Percentiles rank a stretch among this genome's conserved stretches.
Evolutionary conservation across 2,113 vertebrate species (phyloP).

Genomic region (Aegithalos caudatus): DNA sequence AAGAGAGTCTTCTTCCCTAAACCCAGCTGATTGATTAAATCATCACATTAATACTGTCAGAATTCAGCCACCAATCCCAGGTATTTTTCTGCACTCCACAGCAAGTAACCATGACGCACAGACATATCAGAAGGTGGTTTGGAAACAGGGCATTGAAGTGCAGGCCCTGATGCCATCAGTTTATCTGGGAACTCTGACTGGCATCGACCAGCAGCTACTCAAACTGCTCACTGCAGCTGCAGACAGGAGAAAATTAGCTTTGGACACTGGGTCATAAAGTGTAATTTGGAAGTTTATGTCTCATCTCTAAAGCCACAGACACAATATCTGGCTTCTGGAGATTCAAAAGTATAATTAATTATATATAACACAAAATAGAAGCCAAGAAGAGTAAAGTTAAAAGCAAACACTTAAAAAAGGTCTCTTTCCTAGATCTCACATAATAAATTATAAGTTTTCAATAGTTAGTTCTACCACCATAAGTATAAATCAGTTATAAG

Average conservation of each 20-base stretch:
- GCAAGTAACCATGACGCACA: not conserved
- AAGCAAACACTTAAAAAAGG: not conserved
- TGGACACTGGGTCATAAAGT: not conserved
- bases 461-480: not conserved
- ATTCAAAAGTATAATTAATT: not conserved
- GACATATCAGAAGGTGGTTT: not conserved
- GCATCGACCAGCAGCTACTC: not conserved
- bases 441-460: not conserved
- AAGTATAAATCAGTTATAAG: not conserved
- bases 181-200: not conserved
- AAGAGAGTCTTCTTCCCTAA: not conserved
- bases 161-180: not conserved
- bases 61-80: not conserved
- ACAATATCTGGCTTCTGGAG: not conserved
- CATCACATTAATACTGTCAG: not conserved
- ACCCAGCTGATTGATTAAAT: not conserved
- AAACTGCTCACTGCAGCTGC: not conserved
- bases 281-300: not conserved
- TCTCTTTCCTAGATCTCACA: not conserved
- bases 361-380: not conserved
- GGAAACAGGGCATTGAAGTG: not conserved
- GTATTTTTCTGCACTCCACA: not conserved
- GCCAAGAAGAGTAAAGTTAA: not conserved
- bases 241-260: not conserved
- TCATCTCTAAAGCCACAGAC: not conserved